Conservation (phyloP, 64 coral and sea anemone genomes). For the Actinia tenebrosa region DNA sequence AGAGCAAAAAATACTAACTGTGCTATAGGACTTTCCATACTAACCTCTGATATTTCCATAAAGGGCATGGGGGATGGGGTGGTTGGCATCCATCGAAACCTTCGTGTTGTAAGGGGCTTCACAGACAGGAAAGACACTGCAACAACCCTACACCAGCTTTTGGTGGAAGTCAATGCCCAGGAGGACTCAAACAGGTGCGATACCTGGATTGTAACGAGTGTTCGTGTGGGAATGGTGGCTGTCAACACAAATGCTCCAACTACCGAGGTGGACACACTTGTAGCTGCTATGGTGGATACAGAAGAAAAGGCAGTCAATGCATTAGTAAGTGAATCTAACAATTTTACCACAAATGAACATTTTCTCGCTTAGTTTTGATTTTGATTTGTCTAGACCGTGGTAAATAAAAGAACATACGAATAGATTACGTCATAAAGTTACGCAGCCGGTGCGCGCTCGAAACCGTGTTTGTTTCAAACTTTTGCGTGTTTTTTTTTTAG, state of each 20-base stretch:
- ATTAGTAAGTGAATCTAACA: constrained; percentile 1
- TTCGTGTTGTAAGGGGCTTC: constrained; percentile 7
- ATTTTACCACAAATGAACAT: no score
- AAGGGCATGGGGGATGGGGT: constrained; percentile 37
- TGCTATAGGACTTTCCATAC: background rate
- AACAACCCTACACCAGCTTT: constrained; percentile 30
- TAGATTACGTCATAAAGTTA: no score
- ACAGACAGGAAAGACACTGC: constrained; percentile 16
- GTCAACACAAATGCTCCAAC: constrained; percentile 27
- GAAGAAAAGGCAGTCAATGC: background rate
- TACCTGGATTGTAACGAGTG: constrained; percentile 39
- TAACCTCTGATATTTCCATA: background rate
- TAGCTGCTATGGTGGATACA: constrained; percentile 33
- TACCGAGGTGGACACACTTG: constrained; percentile 17
- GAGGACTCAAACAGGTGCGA: background rate
- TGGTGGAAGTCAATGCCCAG: constrained; percentile 2
- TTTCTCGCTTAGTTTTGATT: no score
- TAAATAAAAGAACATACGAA: no score
- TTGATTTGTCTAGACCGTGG: no score
- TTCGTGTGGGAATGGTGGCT: constrained; percentile 18
- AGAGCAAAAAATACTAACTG: no score
- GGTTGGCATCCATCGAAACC: background rate
- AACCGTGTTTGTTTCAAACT: no score
- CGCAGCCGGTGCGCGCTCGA: no score
- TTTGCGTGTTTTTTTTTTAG: no score